A percentile compares a stretch with the other conserved stretches of the same genome.
Conservation (phyloP, 2,888 invertebrate genomes). For the Pemphredon lugubris region DNA sequence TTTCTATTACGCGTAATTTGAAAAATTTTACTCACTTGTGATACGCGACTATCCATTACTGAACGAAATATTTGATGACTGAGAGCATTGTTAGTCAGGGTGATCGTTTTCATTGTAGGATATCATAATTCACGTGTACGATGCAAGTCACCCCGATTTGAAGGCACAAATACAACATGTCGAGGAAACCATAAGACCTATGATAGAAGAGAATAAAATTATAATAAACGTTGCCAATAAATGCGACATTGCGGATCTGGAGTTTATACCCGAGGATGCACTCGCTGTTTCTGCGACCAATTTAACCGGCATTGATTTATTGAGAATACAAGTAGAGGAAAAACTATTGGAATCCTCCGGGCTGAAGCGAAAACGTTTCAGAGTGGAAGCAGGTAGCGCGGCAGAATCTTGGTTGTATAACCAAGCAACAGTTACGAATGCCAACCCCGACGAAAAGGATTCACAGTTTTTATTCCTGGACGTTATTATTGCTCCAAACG, state of each 20-base stretch:
- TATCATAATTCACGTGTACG: conserved; percentile 90
- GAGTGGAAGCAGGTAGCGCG: conserved; percentile 84
- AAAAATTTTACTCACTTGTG: too few species aligned
- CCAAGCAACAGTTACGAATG: conserved; percentile 84
- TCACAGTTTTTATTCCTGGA: conserved; percentile 83
- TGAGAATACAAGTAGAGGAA: conserved; percentile 81
- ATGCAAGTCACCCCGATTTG: conserved; percentile 88
- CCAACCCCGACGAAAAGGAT: conserved; percentile 82
- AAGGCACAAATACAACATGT: conserved; percentile 87
- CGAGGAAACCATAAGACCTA: conserved; percentile 83
- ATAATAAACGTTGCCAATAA: conserved; percentile 89
- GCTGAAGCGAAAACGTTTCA: conserved; percentile 82
- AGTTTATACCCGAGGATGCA: conserved; percentile 65
- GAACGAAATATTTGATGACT: too few species aligned
- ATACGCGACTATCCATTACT: too few species aligned
- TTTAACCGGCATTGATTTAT: conserved; percentile 80
- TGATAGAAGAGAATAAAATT: conserved; percentile 81
- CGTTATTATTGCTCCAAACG: conserved; percentile 83
- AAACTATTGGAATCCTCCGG: conserved; percentile 83
- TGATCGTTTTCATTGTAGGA: conserved; percentile 83
- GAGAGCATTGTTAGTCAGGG: conserved; percentile 4
- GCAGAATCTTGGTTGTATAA: conserved; percentile 86
- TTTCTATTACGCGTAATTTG: too few species aligned
- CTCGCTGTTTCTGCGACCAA: conserved; percentile 82
- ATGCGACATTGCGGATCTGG: conserved; percentile 83